Evolutionary conservation across 2,797 vertebrate species (phyloP), one percentile per base, ranked within the genome.

Genomic region (Microctenopoma stevenorrisi): DNA sequence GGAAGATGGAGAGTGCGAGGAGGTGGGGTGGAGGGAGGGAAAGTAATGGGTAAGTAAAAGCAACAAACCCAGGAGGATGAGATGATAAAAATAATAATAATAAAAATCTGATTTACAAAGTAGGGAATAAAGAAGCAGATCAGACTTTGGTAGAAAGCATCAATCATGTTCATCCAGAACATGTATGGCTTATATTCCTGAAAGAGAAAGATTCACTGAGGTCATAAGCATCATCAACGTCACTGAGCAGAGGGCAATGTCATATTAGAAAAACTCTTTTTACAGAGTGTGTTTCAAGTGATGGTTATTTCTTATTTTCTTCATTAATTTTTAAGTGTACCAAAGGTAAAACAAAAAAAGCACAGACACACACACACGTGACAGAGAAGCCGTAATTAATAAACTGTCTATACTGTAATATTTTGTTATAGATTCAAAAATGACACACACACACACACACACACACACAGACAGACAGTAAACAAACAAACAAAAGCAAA

Each of bases 151-250:
- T 99, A 98, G 90, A 97, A 93, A 11, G 97, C 98, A 76, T 99
- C 98, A 0, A 97, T 95, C 97, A 99, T 99, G 84, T 97, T 99
- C 89, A 98, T 94, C 98, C 98, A 99, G 94, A 99, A 99, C 91
- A 98, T 96, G 6, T 95, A 95, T 58, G 97, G 97, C 77, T 96
- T 95, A 73, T 98, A 99, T 84, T 98, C 98, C 98, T 99, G 89
- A 4, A 75, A 68, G 64, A 83, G 0, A 73, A 52, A 77, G 25
- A 63, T 13, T 49, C 16, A 52, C 16, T 42, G 40, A 42, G 50
- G 33, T 46, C 0, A 22, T 4, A 1, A 22, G 18, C 11, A 2
- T 72, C 18, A 18, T 59, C 18, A 47, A 1, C 49, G 8, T 47
- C 30, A 52, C 30, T 1, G 51, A 28, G 22, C 18, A 30, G 12